phyloP scores from a whole-genome alignment of 2,113 vertebrate species.

The Nyctereutes procyonoides region DNA sequence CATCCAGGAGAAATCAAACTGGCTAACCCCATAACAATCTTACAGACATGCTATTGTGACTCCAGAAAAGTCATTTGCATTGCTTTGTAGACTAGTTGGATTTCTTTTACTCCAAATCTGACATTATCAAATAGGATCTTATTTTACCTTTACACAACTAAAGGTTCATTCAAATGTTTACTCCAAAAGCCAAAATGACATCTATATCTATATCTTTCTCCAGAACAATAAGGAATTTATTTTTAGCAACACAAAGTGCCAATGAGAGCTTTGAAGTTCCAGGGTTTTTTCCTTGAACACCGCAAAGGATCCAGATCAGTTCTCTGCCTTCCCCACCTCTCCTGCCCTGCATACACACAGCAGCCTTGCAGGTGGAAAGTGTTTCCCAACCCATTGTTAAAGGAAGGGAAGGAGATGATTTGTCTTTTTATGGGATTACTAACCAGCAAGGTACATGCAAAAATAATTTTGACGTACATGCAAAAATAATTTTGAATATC shows the following conservation, averaged over 20 bases:
- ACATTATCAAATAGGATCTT: slow-evolving; percentile 14
- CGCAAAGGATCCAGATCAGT: neutral
- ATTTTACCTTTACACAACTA: neutral
- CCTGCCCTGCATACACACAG: neutral
- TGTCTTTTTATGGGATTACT: neutral
- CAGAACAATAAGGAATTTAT: neutral
- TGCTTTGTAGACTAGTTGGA: neutral
- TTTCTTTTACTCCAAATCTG: slow-evolving; percentile 22
- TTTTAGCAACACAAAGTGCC: neutral
- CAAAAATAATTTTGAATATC: neutral
- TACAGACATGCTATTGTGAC: neutral
- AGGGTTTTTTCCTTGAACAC: neutral
- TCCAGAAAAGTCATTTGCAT: neutral
- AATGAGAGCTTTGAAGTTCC: neutral
- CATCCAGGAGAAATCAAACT: neutral
- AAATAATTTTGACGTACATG: neutral
- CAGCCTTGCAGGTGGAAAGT: neutral
- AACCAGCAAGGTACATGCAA: neutral
- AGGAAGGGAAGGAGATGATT: neutral
- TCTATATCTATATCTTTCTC: neutral
- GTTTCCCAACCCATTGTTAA: neutral
- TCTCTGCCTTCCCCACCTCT: neutral
- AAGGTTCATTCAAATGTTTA: slow-evolving; percentile 7
- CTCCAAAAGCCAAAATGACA: neutral
- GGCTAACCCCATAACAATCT: neutral